A percentile compares a stretch with the other conserved stretches of the same genome.
Evolutionary conservation across 2,113 vertebrate genomes (phyloP).

Genomic region (Aepyceros melampus): DNA sequence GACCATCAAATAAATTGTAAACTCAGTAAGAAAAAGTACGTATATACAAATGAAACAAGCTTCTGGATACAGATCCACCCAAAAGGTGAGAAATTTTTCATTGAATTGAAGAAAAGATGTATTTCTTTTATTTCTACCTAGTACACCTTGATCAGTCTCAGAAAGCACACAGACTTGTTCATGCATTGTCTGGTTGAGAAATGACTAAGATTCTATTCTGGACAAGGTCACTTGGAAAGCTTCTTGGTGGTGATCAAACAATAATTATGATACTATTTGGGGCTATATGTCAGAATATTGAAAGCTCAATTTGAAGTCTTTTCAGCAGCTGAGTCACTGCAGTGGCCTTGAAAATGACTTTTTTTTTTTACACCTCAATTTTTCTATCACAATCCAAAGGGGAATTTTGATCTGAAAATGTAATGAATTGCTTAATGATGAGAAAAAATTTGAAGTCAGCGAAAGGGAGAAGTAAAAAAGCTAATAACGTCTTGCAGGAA

Average conservation of each 20-base stretch:
- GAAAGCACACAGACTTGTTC: slow-evolving; percentile 14
- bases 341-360: neutral
- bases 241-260: neutral
- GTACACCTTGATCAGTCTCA: neutral
- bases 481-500: neutral
- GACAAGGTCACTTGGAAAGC: neutral
- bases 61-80: neutral
- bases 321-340: neutral
- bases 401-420: neutral
- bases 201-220: slow-evolving; percentile 50
- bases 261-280: slow-evolving; percentile 42
- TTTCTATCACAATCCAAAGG: neutral
- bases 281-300: neutral
- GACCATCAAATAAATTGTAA: slow-evolving; percentile 4
- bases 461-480: neutral
- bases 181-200: slow-evolving; percentile 38
- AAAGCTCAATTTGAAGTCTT: slow-evolving; percentile 26
- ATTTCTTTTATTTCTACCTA: neutral
- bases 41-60: neutral
- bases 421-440: neutral
- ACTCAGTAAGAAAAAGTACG: neutral
- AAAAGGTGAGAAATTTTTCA: neutral
- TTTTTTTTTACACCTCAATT: neutral
- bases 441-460: neutral
- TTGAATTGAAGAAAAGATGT: neutral